Evolutionary conservation across 1,140 invertebrate species (phyloP).

Genomic region (Acromyrmex heyeri): DNA sequence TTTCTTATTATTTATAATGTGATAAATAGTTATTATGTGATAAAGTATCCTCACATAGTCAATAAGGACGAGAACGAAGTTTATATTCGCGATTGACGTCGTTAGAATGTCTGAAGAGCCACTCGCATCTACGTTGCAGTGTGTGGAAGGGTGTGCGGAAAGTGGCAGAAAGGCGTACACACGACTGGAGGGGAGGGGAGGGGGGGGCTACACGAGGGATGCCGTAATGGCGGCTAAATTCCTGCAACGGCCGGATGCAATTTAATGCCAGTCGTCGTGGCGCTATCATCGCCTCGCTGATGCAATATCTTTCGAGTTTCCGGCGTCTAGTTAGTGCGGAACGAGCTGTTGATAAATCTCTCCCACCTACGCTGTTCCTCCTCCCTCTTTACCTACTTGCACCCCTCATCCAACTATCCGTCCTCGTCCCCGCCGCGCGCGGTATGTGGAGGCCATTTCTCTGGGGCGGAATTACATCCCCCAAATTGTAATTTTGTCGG

Average conservation of each 20-base stretch:
- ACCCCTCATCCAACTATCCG: conserved; percentile 55
- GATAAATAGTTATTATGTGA: conserved; percentile 13
- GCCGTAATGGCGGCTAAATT: conserved; percentile 83
- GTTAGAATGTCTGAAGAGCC: not conserved
- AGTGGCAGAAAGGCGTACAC: conserved; percentile 12
- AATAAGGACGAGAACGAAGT: not conserved
- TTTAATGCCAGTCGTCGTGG: conserved; percentile 85
- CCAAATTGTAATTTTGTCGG: conserved; percentile 86
- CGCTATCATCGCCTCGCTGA: conserved; percentile 85
- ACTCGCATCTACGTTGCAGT: not conserved
- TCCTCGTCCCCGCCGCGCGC: conserved; percentile 70
- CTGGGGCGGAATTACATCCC: conserved; percentile 84
- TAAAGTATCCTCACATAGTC: not conserved
- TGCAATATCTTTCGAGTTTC: conserved; percentile 86
- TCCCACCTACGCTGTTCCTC: conserved; percentile 55
- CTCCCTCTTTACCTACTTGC: conserved; percentile 12
- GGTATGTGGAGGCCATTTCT: conserved; percentile 86
- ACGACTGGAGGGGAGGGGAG: not conserved
- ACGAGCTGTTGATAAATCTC: conserved; percentile 85
- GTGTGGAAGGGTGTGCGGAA: not conserved
- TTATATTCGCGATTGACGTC: conserved; percentile 28
- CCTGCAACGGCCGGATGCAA: conserved; percentile 85
- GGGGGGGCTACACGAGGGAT: conserved; percentile 21
- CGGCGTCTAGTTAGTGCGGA: conserved; percentile 85
- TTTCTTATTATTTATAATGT: conserved; percentile 25